Evolutionary conservation across 2,888 invertebrate genomes (phyloP).

Genomic region (Chrysolina americana): DNA sequence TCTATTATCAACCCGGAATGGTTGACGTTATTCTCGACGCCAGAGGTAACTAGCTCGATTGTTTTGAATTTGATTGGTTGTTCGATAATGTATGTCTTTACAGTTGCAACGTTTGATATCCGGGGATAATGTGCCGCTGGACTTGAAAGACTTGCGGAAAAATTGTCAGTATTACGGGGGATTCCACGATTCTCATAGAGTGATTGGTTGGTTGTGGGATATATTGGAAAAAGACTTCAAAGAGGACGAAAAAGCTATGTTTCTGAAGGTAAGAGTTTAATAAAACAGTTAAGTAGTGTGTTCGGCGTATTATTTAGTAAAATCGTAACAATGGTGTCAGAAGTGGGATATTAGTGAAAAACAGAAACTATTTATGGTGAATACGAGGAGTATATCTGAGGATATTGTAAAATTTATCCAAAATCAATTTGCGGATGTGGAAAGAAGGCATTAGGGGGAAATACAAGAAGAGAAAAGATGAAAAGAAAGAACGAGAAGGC

Average conservation of each 20-base stretch:
- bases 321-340: no score
- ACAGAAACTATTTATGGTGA: no score
- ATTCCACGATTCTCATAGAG: conserved; percentile 97
- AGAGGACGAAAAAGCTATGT: conserved; percentile 92
- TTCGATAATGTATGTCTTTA: not conserved
- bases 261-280: conserved; percentile 82
- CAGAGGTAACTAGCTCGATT: conserved; percentile 77
- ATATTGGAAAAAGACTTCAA: conserved; percentile 95
- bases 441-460: no score
- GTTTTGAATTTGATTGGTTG: conserved; percentile 33
- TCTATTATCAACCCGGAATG: conserved; percentile 96
- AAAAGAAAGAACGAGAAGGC: no score
- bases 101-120: conserved; percentile 94
- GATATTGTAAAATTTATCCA: no score
- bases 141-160: conserved; percentile 87
- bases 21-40: conserved; percentile 94
- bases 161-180: conserved; percentile 99
- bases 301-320: no score
- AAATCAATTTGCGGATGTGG: no score
- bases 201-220: conserved; percentile 99
- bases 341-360: no score
- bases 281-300: not conserved
- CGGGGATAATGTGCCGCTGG: conserved; percentile 94
- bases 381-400: no score
- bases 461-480: no score